Base-by-base conservation (phyloP, 2,888 invertebrate species). In the Eumerus sabulonum region DNA sequence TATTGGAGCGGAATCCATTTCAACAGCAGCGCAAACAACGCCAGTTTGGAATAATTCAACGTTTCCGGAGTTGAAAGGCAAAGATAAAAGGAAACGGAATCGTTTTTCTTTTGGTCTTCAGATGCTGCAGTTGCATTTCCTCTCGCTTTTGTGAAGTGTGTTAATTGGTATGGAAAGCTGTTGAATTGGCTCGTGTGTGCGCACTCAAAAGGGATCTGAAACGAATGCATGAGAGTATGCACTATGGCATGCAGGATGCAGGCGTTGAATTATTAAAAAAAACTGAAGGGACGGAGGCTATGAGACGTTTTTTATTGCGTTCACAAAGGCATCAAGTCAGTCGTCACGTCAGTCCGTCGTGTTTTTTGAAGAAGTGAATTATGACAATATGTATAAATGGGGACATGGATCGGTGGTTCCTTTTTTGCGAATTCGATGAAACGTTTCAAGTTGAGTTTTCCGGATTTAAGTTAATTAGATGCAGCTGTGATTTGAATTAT, bases 1-100 rank as follows among this genome's bases (percentile, higher is more conserved):
- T 40, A 13, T 16, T n/a, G 36, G 54, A 18, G 36, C 44, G 66
- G 36, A 67, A 67, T 62, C 57, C 18, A 57, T 77, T 73, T 68
- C 40, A 40, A 63, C 59, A 59, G 14, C 14, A n/a, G 9, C 40
- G 35, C 60, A 56, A 56, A 73, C 62, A 67, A 27, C 27, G 27
- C 42, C 57, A 59, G 53, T 44, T 53, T 42, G 63, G 68, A 77
- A 77, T 63, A 74, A 79, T 79, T 79, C 77, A 74, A 54, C 64
- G 73, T 51, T 79, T 79, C 79, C 79, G 79, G 74, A 74, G 74
- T n/a, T 14, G 35, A 35, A 35, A 14, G 48, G 27, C 57, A 44
- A 67, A 12, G 17, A 13, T 42, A 16, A 14, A 42, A 9, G n/a
- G 2, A 16, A 17, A 17, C 16, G 50, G 59, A 59, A 44, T 44